Conservation (phyloP, 2,888 invertebrate species). For the Harpagoxenus sublaevis region DNA sequence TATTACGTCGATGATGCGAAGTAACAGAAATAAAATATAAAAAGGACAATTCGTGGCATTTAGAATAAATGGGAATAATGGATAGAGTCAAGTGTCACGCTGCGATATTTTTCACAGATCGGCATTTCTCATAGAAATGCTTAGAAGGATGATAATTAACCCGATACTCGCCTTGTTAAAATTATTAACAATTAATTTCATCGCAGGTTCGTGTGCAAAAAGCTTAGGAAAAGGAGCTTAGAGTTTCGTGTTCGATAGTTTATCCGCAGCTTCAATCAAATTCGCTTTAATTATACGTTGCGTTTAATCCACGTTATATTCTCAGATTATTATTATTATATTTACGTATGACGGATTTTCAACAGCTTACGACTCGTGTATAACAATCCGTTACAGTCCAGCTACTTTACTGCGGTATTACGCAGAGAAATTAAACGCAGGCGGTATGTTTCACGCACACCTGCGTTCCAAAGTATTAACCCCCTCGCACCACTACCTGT, state of each 20-base stretch:
- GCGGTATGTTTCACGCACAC: slow-evolving; percentile 56
- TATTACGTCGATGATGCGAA: not conserved
- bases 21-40: not conserved
- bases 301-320: slow-evolving; percentile 12
- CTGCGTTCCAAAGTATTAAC: slow-evolving; percentile 49
- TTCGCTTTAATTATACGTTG: not conserved
- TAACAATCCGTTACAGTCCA: slow-evolving; percentile 50
- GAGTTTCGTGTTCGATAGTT: not conserved
- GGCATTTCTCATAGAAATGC: too few relatives aligned
- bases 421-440: slow-evolving; percentile 56
- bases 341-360: slow-evolving; percentile 23
- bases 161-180: not conserved
- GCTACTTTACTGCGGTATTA: slow-evolving; percentile 53
- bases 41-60: not conserved
- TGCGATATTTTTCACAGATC: not conserved
- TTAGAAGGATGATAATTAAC: not conserved
- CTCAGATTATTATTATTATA: slow-evolving; percentile 42
- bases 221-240: slow-evolving; percentile 9
- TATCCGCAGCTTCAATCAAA: slow-evolving; percentile 5
- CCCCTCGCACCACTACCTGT: slow-evolving; percentile 2
- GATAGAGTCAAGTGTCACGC: not conserved
- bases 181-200: slow-evolving; percentile 6
- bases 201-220: not conserved
- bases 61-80: not conserved
- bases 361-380: slow-evolving; percentile 44